Conservation (phyloP, 2,113 vertebrate genomes). For the Pyxicephalus adspersus region DNA sequence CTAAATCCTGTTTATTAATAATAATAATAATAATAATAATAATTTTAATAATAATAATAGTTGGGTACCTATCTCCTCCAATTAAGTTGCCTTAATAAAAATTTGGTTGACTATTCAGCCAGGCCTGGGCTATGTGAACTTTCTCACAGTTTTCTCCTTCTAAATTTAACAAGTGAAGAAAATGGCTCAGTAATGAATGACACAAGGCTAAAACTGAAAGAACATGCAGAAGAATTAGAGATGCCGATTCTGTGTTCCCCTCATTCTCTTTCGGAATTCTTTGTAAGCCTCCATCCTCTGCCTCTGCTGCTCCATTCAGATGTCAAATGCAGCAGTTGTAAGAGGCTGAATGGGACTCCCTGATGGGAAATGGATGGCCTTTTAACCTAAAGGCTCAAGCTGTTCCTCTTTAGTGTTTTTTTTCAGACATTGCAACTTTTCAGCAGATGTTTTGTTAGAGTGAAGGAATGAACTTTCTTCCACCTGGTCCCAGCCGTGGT, state of each 20-base stretch:
- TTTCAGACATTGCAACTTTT: conserved; percentile 60
- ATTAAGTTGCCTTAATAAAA: conserved; percentile 20
- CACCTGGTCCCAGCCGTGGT: conserved; percentile 60
- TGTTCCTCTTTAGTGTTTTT: conserved; percentile 67
- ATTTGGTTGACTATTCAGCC: conserved; percentile 44
- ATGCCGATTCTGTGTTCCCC: conserved; percentile 65
- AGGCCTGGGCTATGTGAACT: conserved; percentile 37
- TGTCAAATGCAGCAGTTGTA: conserved; percentile 77
- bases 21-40: too few species aligned
- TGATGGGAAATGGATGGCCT: conserved; percentile 88
- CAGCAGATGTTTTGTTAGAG: conserved; percentile 68
- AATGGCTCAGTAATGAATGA: conserved; percentile 58
- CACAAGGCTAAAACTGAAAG: conserved; percentile 58
- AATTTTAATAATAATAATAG: too few species aligned
- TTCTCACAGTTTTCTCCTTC: conserved; percentile 49
- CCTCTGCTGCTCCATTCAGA: conserved; percentile 76
- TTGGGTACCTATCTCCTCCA: conserved; percentile 8
- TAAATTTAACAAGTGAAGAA: conserved; percentile 49
- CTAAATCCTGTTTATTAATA: too few species aligned
- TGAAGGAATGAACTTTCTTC: conserved; percentile 63
- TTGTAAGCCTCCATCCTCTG: conserved; percentile 51
- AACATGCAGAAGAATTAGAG: conserved; percentile 63
- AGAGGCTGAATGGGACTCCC: conserved; percentile 80
- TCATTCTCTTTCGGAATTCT: conserved; percentile 56
- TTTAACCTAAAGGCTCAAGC: conserved; percentile 77